Base-by-base conservation (phyloP, 2,888 invertebrate genomes). In the Brachyptera risi region DNA sequence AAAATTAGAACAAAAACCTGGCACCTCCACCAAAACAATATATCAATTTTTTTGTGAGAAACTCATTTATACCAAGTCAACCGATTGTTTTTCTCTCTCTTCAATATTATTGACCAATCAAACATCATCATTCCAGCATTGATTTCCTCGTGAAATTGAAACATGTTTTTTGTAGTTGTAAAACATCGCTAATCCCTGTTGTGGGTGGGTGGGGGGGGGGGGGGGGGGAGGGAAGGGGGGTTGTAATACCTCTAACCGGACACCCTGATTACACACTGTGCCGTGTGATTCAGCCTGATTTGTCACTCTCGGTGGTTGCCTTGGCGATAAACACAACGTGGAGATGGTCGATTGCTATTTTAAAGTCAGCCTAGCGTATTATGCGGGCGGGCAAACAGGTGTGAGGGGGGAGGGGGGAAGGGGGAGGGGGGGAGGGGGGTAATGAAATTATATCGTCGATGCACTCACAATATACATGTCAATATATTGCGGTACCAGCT, bases 291-390 rank as follows among this genome's bases (percentile, higher is more conserved):
- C 24, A 23, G 71, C 72, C 73, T 74, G 75, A 76, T 76, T 76
- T 75, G 75, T 74, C 75, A 75, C 73, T 71, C 58, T 57, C 40
- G 72, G 75, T 73, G 76, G 76, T 76, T 76, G 76, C 75, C 75
- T 75, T 73, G 76, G 76, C 63, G 73, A 75, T 75, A 76, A 76
- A 75, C 75, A 75, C 74, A 75, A 75, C 75, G 75, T 21, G 50
- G 24, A 4, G 50, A n/a, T 19, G 24, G 35, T 54, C 54, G 19
- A 54, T 54, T 47, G 7, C 9, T 15, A 21, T 47, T n/a, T 21
- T 11, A 54, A 54, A 54, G 37, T 35, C 54, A 37, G 24, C 54
- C 54, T 37, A 54, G 15, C 54, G 54, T 54, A 37, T 54, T 54
- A 54, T 23, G 35, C 19, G 19, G 42, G 24, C 24, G 23, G 7